Evolutionary conservation across 1,140 invertebrate genomes (phyloP).

Genomic region (Sminthurides bifidus): DNA sequence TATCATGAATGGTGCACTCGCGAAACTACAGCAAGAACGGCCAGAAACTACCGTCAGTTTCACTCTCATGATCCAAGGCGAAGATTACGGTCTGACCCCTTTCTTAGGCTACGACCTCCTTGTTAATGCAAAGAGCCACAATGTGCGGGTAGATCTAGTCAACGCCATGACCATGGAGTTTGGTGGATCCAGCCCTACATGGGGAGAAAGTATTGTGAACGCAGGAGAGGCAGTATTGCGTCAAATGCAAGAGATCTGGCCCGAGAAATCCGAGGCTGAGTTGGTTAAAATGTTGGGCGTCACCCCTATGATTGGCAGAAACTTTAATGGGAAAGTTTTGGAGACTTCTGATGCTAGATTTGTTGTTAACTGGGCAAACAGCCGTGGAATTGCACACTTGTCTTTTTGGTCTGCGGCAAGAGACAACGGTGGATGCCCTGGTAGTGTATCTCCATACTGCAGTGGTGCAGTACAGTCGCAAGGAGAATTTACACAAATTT

Average conservation of each 20-base stretch:
- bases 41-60: constrained; percentile 26
- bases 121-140: constrained; percentile 21
- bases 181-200: constrained; percentile 9
- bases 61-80: constrained; percentile 24
- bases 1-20: constrained; percentile 28
- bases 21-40: constrained; percentile 23
- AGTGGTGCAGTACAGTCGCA: constrained; percentile 19
- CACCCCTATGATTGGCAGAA: constrained; percentile 32
- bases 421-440: constrained; percentile 28
- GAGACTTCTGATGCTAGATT: constrained; percentile 22
- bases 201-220: constrained; percentile 32
- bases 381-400: constrained; percentile 25
- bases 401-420: constrained; percentile 32
- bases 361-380: constrained; percentile 31
- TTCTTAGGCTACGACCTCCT: constrained; percentile 30
- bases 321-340: constrained; percentile 33
- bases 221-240: constrained; percentile 21
- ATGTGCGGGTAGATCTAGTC: constrained; percentile 32
- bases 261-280: constrained; percentile 28
- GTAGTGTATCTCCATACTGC: constrained; percentile 17
- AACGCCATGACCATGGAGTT: constrained; percentile 34
- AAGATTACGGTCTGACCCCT: constrained; percentile 33
- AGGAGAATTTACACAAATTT: constrained; percentile 27
- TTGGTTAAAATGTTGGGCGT: constrained; percentile 31
- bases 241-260: constrained; percentile 33